These are phyloP conservation scores for Alloscopus bannaensis DNA, from an alignment of 2,888 invertebrate genomes.

Conservation along the genomic window DNA sequence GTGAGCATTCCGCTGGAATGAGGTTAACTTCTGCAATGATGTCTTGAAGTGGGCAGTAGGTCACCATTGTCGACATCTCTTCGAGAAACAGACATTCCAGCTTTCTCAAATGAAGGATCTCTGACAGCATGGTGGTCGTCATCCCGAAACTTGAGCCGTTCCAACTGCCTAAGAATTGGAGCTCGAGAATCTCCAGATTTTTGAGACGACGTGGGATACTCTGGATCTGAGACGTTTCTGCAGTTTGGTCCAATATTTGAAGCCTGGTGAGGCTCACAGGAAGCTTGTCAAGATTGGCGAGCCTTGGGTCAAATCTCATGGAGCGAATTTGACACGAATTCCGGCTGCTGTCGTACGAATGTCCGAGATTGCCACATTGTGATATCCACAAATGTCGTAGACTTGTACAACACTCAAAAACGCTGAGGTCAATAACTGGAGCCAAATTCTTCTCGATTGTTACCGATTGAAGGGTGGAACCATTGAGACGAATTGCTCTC, in stretches of 20 bases:
- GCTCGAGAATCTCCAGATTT: slow-evolving; percentile 40
- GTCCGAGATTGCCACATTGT: slow-evolving; percentile 12
- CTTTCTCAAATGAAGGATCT: slow-evolving; percentile 35
- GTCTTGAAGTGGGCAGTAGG: slow-evolving; percentile 2
- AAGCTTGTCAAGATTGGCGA: slow-evolving; percentile 33
- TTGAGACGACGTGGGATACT: slow-evolving; percentile 34
- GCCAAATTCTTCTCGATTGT: slow-evolving; percentile 46
- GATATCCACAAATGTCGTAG: slow-evolving; percentile 35
- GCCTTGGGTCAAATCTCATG: slow-evolving; percentile 17
- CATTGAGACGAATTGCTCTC: slow-evolving; percentile 26
- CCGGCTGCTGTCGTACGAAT: not conserved
- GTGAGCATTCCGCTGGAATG: slow-evolving; percentile 35
- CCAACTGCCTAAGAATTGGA: slow-evolving; percentile 47
- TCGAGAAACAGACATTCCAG: slow-evolving; percentile 34
- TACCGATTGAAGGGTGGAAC: slow-evolving; percentile 18
- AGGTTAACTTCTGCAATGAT: slow-evolving; percentile 31
- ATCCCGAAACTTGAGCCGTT: slow-evolving; percentile 38
- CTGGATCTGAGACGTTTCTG: slow-evolving; percentile 27
- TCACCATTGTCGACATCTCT: slow-evolving; percentile 26
- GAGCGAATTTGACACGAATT: slow-evolving; percentile 6
- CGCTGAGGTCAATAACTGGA: slow-evolving; percentile 37
- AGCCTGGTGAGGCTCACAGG: slow-evolving; percentile 33
- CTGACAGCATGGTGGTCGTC: slow-evolving; percentile 20
- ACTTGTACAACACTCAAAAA: slow-evolving; percentile 15
- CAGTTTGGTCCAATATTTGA: slow-evolving; percentile 41